Evolutionary conservation across 2,888 invertebrate genomes (phyloP).

Genomic region (Torymus tubicola): DNA sequence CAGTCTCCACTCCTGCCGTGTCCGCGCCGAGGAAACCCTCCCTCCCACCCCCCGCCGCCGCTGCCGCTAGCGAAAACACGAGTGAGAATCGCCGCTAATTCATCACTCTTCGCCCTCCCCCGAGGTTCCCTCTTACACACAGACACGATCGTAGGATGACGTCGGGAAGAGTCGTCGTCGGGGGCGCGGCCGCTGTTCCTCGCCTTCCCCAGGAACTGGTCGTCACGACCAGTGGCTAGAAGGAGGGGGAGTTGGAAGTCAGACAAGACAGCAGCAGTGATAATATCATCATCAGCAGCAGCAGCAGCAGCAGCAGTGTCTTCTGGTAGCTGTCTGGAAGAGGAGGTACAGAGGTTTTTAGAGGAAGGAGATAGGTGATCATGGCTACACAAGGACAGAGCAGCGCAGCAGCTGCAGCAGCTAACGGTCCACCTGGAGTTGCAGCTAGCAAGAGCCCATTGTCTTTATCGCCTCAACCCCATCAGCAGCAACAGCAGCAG

Average conservation of each 20-base stretch:
- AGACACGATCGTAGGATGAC: background rate
- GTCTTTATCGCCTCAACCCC: constrained; percentile 41
- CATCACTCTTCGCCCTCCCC: no score
- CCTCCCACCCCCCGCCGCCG: no score
- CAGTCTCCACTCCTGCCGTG: no score
- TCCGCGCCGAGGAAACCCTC: no score
- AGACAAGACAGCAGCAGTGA: background rate
- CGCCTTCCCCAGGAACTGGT: constrained; percentile 13
- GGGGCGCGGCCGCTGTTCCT: constrained; percentile 8
- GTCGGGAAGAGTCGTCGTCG: constrained; percentile 31
- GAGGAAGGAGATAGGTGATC: background rate
- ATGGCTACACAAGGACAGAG: constrained; percentile 51
- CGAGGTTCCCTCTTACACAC: no score
- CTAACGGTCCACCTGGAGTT: constrained; percentile 66
- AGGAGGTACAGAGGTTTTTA: no score
- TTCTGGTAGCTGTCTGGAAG: background rate
- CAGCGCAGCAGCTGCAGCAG: constrained; percentile 52
- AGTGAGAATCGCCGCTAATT: no score
- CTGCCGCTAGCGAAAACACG: no score
- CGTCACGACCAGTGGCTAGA: background rate
- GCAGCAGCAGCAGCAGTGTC: background rate
- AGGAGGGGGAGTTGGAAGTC: background rate
- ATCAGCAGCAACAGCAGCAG: constrained; percentile 60
- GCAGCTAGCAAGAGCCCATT: constrained; percentile 53
- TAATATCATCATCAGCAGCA: background rate